A percentile compares a stretch with the other conserved stretches of the same genome.
Conservation (phyloP, 2,113 vertebrate species). For the Colaptes auratus region DNA sequence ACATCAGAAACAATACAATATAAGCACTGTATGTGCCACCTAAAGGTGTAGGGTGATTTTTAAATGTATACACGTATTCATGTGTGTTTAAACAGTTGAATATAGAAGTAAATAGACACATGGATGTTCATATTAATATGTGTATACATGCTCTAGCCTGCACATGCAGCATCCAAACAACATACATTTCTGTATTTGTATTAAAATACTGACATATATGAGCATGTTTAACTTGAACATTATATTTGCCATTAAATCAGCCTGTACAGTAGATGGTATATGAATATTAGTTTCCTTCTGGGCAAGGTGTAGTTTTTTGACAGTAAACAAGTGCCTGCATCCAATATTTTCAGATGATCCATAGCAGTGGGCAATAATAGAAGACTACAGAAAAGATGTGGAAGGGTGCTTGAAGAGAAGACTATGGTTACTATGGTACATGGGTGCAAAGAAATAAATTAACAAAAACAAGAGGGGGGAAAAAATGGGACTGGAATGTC, state of each 20-base stretch:
- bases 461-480: neutral
- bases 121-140: neutral
- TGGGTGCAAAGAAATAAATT: neutral
- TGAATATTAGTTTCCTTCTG: neutral
- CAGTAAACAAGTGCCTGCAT: neutral
- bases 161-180: neutral
- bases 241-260: neutral
- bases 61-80: neutral
- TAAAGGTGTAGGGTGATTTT: neutral
- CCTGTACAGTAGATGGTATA: neutral
- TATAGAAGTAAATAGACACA: neutral
- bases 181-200: neutral
- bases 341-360: neutral
- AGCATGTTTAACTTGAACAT: neutral
- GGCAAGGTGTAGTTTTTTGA: neutral
- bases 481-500: neutral
- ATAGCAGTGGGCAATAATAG: neutral
- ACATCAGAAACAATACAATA: accelerated
- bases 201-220: neutral
- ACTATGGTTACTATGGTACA: neutral
- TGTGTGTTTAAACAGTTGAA: neutral
- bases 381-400: neutral
- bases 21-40: neutral
- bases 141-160: neutral
- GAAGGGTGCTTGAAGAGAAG: neutral